Evolutionary conservation across 2,113 vertebrate species (phyloP).

Genomic region (Melierax canorus): DNA sequence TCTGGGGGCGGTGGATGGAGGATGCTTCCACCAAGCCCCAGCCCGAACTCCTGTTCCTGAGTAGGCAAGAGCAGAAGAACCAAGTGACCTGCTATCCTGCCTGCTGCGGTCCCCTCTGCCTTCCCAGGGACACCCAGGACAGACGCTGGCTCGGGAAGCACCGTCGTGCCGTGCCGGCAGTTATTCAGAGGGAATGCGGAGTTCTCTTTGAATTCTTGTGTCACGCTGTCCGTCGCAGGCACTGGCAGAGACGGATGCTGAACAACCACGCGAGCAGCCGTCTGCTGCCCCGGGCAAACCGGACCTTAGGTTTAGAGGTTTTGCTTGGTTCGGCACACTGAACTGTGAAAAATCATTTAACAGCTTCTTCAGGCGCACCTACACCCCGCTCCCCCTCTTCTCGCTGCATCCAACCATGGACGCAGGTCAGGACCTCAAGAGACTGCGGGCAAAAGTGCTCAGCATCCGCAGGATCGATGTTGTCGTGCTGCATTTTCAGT

Average conservation of each 20-base stretch:
- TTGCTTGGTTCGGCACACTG: background rate
- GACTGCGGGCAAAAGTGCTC: background rate
- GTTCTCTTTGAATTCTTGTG: background rate
- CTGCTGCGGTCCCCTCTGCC: background rate
- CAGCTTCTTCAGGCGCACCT: background rate
- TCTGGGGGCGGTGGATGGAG: accelerated
- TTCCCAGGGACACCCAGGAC: background rate
- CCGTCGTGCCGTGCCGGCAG: accelerated
- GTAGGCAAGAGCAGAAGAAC: background rate
- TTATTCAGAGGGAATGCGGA: background rate
- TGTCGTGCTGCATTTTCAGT: accelerated
- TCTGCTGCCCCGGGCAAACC: background rate
- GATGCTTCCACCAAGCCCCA: background rate
- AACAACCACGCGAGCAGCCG: background rate
- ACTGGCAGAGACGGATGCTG: background rate
- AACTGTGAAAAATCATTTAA: background rate
- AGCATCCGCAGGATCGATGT: accelerated
- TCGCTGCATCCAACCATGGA: background rate
- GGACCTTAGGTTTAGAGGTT: background rate
- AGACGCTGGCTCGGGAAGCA: too few species aligned
- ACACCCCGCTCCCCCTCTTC: background rate
- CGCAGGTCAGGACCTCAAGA: accelerated
- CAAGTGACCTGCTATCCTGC: background rate
- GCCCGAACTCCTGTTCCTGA: background rate
- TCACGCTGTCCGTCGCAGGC: background rate